Base-by-base conservation (phyloP, 2,888 invertebrate species). In the Stenoptilia bipunctidactyla region DNA sequence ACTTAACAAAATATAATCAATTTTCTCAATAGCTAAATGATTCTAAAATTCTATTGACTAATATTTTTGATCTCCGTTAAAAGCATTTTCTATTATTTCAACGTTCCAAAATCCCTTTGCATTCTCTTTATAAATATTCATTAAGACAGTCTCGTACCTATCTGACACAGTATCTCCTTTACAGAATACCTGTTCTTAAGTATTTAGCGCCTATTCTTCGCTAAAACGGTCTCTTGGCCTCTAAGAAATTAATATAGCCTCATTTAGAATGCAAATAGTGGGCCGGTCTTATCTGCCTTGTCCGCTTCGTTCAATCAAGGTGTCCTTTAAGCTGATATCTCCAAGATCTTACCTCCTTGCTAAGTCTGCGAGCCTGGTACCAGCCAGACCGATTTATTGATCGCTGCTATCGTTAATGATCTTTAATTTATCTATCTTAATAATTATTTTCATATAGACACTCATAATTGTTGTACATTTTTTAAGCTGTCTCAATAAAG, bases 231-330 rank as follows among this genome's bases (percentile, higher is more conserved):
- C 20, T 20, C 20, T 20, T 20, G 20, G 20, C 56, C 61, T 57
- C 46, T 45, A 54, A 58, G 58, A 64, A 77, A 80, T 77, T 79
- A 76, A 80, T 80, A 80, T 69, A 54, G 58, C 55, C 73, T 79
- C 75, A 73, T 80, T 79, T 70, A 80, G 66, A 77, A 82, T 80
- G 80, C 75, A 76, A 79, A 80, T 79, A 72, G 69, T 59, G 58
- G 56, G 60, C 58, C 57, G 47, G 47, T 53, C 67, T 75, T 80
- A 79, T 80, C 76, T 68, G 45, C 48, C 55, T 66, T 73, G 80
- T 79, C 79, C 75, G 66, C 64, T 68, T 56, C 76, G 76, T 74
- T 82, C 80, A 77, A 80, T 82, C 80, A 82, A 74, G 61, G 66
- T 75, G 80, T 82, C 80, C 75, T 75, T 75, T 77, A 74, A 55